Evolutionary conservation across 2,888 invertebrate species (phyloP).

Genomic region (Ophraella communa): DNA sequence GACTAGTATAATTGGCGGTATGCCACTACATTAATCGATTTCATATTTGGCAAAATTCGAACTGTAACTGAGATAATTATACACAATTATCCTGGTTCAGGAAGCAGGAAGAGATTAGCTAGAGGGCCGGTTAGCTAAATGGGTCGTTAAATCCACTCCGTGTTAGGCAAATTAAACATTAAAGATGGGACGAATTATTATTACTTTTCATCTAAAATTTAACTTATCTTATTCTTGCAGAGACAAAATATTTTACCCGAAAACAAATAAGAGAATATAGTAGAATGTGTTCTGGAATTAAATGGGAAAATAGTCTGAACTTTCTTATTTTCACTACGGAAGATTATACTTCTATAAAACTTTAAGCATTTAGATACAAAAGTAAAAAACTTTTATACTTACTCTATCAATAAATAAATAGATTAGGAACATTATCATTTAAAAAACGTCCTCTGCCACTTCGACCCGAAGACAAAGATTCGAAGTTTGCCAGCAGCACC

Average conservation of each 20-base stretch:
- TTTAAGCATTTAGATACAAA: too few species aligned
- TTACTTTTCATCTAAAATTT: neutral
- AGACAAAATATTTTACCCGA: too few species aligned
- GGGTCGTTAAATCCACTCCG: neutral
- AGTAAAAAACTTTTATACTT: too few species aligned
- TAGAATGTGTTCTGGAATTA: too few species aligned
- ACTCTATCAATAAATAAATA: too few species aligned
- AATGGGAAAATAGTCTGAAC: too few species aligned
- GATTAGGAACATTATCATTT: neutral
- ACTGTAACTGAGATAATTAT: constrained; percentile 12
- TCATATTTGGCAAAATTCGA: constrained; percentile 4
- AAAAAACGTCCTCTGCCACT: neutral
- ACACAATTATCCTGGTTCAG: constrained; percentile 12
- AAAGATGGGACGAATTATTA: neutral
- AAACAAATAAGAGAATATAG: too few species aligned
- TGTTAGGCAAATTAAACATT: neutral
- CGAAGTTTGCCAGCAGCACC: neutral
- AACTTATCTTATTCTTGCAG: neutral
- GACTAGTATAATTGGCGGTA: constrained; percentile 2
- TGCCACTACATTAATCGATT: neutral
- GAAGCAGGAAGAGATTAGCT: neutral
- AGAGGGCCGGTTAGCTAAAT: neutral
- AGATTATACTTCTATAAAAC: too few species aligned
- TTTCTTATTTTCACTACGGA: too few species aligned
- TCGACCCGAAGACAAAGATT: neutral